These are phyloP conservation scores for Eupristina koningsbergeri DNA, from an alignment of 1,140 invertebrate genomes.

Conservation along the genomic window DNA sequence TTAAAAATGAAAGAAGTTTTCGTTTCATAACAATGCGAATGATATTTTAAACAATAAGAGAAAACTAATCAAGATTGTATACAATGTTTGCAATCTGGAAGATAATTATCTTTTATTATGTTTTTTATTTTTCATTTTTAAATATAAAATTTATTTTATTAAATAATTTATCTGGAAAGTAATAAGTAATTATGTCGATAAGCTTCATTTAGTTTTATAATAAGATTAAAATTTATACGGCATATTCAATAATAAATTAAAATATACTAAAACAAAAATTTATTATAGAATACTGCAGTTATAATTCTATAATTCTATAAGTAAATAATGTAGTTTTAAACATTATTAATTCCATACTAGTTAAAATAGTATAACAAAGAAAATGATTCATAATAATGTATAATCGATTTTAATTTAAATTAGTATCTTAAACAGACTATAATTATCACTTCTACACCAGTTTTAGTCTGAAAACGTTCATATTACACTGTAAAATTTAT, in stretches of 20 bases:
- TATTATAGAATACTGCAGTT: too few species aligned
- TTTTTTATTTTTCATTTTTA: neutral
- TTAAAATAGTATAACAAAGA: too few species aligned
- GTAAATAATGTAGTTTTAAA: too few species aligned
- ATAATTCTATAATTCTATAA: too few species aligned
- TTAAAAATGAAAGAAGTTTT: neutral
- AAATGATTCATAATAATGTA: too few species aligned
- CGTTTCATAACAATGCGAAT: neutral
- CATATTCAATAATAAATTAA: neutral
- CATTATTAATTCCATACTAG: too few species aligned
- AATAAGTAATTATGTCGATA: neutral
- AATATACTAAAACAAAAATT: neutral
- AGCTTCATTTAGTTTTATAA: neutral
- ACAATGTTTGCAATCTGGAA: neutral
- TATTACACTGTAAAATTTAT: too few species aligned
- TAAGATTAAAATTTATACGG: neutral
- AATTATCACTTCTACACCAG: too few species aligned
- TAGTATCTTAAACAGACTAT: too few species aligned
- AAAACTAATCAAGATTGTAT: neutral
- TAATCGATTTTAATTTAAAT: too few species aligned
- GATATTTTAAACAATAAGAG: neutral
- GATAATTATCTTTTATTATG: neutral
- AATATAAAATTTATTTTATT: neutral
- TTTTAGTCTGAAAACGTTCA: too few species aligned
- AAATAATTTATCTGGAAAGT: neutral